These are phyloP conservation scores for Eolophus roseicapilla DNA, from an alignment of 2,113 vertebrate genomes.

Conservation along the genomic window DNA sequence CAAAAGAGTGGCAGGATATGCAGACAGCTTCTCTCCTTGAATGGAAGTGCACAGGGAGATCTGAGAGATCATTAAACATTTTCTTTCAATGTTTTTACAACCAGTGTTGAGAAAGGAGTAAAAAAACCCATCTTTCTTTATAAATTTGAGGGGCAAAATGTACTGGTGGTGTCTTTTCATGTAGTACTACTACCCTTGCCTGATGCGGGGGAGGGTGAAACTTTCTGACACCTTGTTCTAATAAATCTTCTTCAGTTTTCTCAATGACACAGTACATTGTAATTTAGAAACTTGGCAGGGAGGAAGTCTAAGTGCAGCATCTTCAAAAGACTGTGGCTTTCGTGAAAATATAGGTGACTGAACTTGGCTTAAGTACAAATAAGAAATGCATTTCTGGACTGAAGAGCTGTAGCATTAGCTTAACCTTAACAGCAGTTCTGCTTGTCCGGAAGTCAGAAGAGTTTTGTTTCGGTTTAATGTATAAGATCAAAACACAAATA, in stretches of 20 bases:
- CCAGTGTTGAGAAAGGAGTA: neutral
- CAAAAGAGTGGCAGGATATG: neutral
- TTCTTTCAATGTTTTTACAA: neutral
- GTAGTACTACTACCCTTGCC: neutral
- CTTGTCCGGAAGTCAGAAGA: neutral
- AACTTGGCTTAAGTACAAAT: constrained; percentile 19
- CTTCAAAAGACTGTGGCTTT: constrained; percentile 53
- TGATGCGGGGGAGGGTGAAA: neutral
- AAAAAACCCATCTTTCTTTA: neutral
- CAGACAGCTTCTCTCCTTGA: neutral
- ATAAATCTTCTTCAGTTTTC: constrained; percentile 43
- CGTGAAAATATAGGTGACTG: constrained; percentile 29
- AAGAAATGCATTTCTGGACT: constrained; percentile 14
- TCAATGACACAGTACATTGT: constrained; percentile 3
- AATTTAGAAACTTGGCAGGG: constrained; percentile 52
- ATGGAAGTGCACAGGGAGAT: neutral
- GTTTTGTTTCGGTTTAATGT: constrained; percentile 9
- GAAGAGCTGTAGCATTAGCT: neutral
- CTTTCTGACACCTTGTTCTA: constrained; percentile 53
- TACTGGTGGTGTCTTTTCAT: neutral
- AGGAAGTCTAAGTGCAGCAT: constrained; percentile 45
- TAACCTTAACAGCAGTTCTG: constrained; percentile 38
- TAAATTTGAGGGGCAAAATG: neutral
- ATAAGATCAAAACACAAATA: constrained; percentile 20
- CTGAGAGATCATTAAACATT: neutral